Evolutionary conservation across 2,797 vertebrate species (phyloP).

Genomic region (Sorex maritimensis): DNA sequence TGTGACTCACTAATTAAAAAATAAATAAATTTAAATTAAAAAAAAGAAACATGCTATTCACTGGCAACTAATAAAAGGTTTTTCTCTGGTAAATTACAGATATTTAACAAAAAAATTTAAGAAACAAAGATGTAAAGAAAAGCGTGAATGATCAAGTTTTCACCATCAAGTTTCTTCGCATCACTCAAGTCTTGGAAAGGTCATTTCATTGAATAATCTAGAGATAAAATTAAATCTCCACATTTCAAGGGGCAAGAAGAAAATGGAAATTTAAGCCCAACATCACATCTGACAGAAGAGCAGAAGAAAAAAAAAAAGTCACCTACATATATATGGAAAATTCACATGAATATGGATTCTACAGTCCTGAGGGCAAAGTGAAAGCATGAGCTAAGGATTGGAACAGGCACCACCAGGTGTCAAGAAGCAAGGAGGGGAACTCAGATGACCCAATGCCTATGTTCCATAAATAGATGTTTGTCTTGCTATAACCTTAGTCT

Average conservation of each 20-base stretch:
- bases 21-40: too few species aligned
- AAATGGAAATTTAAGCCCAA: constrained; percentile 12
- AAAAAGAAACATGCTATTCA: not conserved
- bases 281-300: not conserved
- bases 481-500: not conserved
- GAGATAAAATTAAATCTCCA: not conserved
- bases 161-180: not conserved
- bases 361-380: not conserved
- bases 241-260: not conserved
- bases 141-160: not conserved
- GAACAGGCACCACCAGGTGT: not conserved
- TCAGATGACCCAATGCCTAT: not conserved
- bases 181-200: not conserved
- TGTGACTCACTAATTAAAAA: too few species aligned
- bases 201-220: not conserved
- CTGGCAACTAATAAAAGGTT: constrained; percentile 24
- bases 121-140: constrained; percentile 52
- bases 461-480: not conserved
- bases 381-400: too few species aligned
- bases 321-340: not conserved
- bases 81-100: not conserved
- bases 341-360: not conserved
- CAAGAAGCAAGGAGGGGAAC: not conserved
- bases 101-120: not conserved
- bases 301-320: not conserved